Evolutionary conservation across 1,140 invertebrate species (phyloP), one percentile per base, ranked within the genome.

Genomic region (Drosophila persimilis): DNA sequence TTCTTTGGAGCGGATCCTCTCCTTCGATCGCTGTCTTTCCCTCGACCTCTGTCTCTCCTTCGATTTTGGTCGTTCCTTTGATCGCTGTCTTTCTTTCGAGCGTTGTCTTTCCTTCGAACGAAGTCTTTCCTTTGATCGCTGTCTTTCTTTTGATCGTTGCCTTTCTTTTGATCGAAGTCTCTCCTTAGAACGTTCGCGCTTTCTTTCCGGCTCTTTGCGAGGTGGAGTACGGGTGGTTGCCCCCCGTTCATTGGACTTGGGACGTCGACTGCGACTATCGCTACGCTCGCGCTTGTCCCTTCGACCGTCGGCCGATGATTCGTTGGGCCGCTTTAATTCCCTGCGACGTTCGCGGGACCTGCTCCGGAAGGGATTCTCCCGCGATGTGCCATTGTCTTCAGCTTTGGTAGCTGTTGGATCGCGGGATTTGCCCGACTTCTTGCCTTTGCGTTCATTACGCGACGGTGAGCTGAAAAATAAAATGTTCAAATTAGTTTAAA

Each of bases 261-360:
- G 59, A 2, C 62, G 66, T 6, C 65, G 54, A 35, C 56, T 48
- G 24, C 58, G 46, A 46, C 60, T 70, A 13, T 43, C 35, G 22
- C 55, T 66, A 22, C 26, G 29, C 31, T 45, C 31, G 5, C 31
- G 31, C 22, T 61, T 61, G n/a, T 39, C 46, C 6, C 15, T 26
- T 11, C 45, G 56, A 67, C 47, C 66, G 29, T 80, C 77, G n/a
- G 39, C 8, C 0, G 79, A 67, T 26, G 74, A 72, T 1, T 69
- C 78, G 2, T 69, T 53, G 43, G 70, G 66, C 8, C 60, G n/a
- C 7, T 83, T 88, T 0, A 41, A 26, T 0, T 73, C 78, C 53
- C 60, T 83, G 13, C 83, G 70, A 24, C 81, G 71, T 58, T 90
- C 89, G 6, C 50, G 54, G 7, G 89, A 90, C 9, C 89, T 81